Evolutionary conservation across 2,888 invertebrate species (phyloP).

Genomic region (Glaucopsyche alexis): DNA sequence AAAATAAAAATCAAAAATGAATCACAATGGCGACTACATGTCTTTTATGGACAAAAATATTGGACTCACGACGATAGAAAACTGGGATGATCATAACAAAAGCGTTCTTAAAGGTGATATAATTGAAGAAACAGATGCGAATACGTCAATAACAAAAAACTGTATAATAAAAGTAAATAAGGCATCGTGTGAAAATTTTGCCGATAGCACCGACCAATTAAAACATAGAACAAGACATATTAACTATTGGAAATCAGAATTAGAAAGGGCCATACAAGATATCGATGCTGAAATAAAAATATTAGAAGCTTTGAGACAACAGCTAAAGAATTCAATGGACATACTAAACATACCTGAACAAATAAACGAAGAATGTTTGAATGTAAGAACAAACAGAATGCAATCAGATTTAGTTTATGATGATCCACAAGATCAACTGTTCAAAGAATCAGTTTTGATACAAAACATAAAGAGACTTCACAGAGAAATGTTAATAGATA

Average conservation of each 20-base stretch:
- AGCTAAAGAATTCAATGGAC: conserved; percentile 69
- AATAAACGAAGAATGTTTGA: conserved; percentile 84
- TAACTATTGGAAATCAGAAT: conserved; percentile 70
- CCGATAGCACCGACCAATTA: conserved; percentile 67
- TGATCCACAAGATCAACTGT: conserved; percentile 86
- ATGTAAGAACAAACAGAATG: conserved; percentile 82
- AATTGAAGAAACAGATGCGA: conserved; percentile 62
- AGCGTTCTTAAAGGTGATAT: conserved; percentile 66
- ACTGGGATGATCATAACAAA: conserved; percentile 67
- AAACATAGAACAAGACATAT: conserved; percentile 66
- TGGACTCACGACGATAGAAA: conserved; percentile 55
- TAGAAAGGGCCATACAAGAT: conserved; percentile 67
- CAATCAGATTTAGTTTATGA: conserved; percentile 88
- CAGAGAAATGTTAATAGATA: conserved; percentile 82
- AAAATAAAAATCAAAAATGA: conserved; percentile 58
- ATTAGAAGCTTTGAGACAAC: conserved; percentile 64
- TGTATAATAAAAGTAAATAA: conserved; percentile 71
- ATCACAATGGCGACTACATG: conserved; percentile 58
- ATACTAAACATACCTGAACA: conserved; percentile 60
- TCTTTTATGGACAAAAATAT: conserved; percentile 62
- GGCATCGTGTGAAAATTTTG: conserved; percentile 63
- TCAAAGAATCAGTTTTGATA: conserved; percentile 85
- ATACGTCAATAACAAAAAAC: conserved; percentile 69
- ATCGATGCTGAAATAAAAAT: conserved; percentile 65
- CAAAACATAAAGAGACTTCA: conserved; percentile 84